Evolutionary conservation across 2,888 invertebrate genomes (phyloP).

Genomic region (Lacanobia wlatinum): DNA sequence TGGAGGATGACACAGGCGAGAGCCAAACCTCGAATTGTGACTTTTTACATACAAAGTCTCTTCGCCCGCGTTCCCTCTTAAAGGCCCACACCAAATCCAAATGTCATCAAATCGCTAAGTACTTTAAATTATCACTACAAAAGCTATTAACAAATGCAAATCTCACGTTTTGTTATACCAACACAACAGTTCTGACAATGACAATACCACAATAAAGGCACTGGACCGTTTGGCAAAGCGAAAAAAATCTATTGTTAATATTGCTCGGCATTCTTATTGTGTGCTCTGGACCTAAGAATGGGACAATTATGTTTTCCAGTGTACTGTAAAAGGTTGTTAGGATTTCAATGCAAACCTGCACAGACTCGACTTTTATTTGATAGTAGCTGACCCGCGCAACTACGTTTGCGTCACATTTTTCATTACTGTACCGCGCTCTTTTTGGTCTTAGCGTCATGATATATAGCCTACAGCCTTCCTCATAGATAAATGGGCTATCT

Average conservation of each 20-base stretch:
- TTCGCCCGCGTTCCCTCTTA: no score
- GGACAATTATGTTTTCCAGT: slow-evolving; percentile 20
- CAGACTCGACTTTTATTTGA: not conserved
- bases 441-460: no score
- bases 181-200: slow-evolving; percentile 48
- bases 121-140: slow-evolving; percentile 18
- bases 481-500: no score
- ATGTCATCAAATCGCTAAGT: not conserved
- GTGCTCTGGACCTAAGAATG: slow-evolving; percentile 21
- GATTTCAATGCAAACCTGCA: not conserved
- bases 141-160: slow-evolving; percentile 24
- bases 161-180: slow-evolving; percentile 40
- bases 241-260: slow-evolving; percentile 61
- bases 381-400: no score
- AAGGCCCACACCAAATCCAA: not conserved
- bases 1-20: no score
- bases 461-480: no score
- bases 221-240: slow-evolving; percentile 37
- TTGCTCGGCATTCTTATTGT: slow-evolving; percentile 26
- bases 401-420: no score
- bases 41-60: no score
- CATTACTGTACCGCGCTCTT: no score
- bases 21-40: no score
- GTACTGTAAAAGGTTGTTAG: not conserved
- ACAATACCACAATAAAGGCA: slow-evolving; percentile 57